A percentile compares a stretch with the other conserved stretches of the same genome.
phyloP scores from a whole-genome alignment of 1,140 invertebrate genomes.

The Drosophila arizonae region DNA sequence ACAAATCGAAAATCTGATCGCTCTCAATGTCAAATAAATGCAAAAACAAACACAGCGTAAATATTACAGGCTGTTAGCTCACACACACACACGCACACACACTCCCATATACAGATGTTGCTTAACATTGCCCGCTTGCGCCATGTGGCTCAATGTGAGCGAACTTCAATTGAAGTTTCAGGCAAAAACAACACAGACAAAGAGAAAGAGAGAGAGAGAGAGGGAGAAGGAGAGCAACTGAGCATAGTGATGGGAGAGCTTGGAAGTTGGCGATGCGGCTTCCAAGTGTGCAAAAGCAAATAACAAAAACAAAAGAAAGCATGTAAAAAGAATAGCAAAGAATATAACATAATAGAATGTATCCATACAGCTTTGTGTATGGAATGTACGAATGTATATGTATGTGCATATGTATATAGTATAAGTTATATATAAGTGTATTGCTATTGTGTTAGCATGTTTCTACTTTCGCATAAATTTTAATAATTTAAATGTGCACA shows the following conservation, averaged over 20 bases:
- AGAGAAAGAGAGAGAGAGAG: neutral
- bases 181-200: neutral
- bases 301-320: slow-evolving; percentile 29
- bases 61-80: neutral
- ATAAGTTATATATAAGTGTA: slow-evolving; percentile 3
- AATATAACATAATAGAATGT: slow-evolving; percentile 28
- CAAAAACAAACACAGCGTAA: slow-evolving; percentile 12
- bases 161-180: slow-evolving; percentile 36
- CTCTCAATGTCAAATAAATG: slow-evolving; percentile 6
- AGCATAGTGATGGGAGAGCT: slow-evolving; percentile 1
- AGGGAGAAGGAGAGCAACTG: slow-evolving; percentile 4
- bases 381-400: slow-evolving; percentile 1
- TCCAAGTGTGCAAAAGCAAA: slow-evolving; percentile 6
- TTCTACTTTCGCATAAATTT: slow-evolving; percentile 39
- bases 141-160: slow-evolving; percentile 24
- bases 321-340: slow-evolving; percentile 27
- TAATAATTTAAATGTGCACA: slow-evolving; percentile 49
- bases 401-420: neutral
- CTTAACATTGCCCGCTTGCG: slow-evolving; percentile 1
- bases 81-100: slow-evolving; percentile 1
- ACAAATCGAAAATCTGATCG: neutral
- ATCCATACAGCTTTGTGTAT: neutral
- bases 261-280: neutral
- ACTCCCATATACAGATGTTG: neutral
- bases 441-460: slow-evolving; percentile 6